phyloP scores from a whole-genome alignment of 2,888 invertebrate genomes.

The Drosophila kokeensis region DNA sequence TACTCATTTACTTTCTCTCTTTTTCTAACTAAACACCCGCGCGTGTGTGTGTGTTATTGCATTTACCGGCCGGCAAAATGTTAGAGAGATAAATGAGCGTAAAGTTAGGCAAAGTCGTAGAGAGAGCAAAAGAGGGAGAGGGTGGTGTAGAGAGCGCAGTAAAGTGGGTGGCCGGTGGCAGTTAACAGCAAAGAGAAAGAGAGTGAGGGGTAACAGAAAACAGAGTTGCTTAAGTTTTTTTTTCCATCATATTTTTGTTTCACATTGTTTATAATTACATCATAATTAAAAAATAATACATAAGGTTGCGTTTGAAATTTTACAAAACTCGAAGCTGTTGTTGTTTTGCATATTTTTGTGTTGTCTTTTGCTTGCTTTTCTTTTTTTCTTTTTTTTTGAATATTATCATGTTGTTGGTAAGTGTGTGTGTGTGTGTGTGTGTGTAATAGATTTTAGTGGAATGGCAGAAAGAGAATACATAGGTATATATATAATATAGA shows the following conservation, averaged over 20 bases:
- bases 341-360: conserved; percentile 61
- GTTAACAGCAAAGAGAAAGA: conserved; percentile 11
- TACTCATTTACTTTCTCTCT: conserved; percentile 9
- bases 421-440: conserved; percentile 15
- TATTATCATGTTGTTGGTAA: conserved; percentile 29
- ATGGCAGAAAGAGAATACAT: conserved; percentile 70
- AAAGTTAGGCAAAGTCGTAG: conserved; percentile 18
- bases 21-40: conserved; percentile 3
- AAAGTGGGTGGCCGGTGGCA: conserved; percentile 6
- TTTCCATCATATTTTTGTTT: conserved; percentile 78
- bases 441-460: conserved; percentile 52
- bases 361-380: conserved; percentile 38
- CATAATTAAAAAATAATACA: conserved; percentile 84
- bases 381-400: conserved; percentile 50
- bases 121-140: conserved; percentile 13
- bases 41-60: conserved; percentile 22
- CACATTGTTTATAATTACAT: conserved; percentile 84
- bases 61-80: conserved; percentile 68
- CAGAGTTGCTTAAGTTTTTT: conserved; percentile 64
- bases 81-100: conserved; percentile 32
- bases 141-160: conserved; percentile 1
- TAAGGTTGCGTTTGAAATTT: conserved; percentile 82
- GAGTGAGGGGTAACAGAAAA: conserved; percentile 49
- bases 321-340: conserved; percentile 72
- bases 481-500: conserved; percentile 15